These are phyloP conservation scores for Drosophila grimshawi DNA, from an alignment of 1,140 invertebrate genomes.

Conservation along the genomic window DNA sequence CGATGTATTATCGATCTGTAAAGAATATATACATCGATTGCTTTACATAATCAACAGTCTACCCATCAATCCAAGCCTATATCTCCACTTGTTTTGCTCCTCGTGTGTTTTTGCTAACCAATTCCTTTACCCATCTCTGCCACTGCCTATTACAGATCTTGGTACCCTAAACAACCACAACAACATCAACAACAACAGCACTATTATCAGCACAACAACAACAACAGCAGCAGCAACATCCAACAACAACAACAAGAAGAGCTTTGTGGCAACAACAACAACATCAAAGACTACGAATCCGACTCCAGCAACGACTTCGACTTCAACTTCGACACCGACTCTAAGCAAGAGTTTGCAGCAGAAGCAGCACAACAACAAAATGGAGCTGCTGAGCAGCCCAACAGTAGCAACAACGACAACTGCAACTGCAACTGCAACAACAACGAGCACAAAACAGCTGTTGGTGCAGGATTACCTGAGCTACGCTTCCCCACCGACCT, in stretches of 20 bases:
- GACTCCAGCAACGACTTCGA: slow-evolving; percentile 19
- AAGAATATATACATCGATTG: background rate
- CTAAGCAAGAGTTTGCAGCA: slow-evolving; percentile 16
- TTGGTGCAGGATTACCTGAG: slow-evolving; percentile 79
- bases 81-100: slow-evolving; percentile 34
- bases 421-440: slow-evolving; percentile 26
- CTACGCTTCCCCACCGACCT: slow-evolving; percentile 84
- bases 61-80: background rate
- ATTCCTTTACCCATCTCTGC: slow-evolving; percentile 22
- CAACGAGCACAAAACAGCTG: slow-evolving; percentile 67
- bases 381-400: slow-evolving; percentile 77
- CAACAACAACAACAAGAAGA: slow-evolving; percentile 28
- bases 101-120: slow-evolving; percentile 64
- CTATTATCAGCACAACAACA: slow-evolving; percentile 1
- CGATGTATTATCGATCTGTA: background rate
- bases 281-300: slow-evolving; percentile 18
- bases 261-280: slow-evolving; percentile 8
- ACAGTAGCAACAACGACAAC: slow-evolving; percentile 41
- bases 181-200: slow-evolving; percentile 28
- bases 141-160: slow-evolving; percentile 60
- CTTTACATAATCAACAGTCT: background rate
- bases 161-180: slow-evolving; percentile 68
- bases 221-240: slow-evolving; percentile 9
- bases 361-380: slow-evolving; percentile 60
- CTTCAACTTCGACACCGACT: slow-evolving; percentile 13